Base-by-base conservation (phyloP, 2,113 vertebrate species). In the Boleophthalmus pectinirostris region DNA sequence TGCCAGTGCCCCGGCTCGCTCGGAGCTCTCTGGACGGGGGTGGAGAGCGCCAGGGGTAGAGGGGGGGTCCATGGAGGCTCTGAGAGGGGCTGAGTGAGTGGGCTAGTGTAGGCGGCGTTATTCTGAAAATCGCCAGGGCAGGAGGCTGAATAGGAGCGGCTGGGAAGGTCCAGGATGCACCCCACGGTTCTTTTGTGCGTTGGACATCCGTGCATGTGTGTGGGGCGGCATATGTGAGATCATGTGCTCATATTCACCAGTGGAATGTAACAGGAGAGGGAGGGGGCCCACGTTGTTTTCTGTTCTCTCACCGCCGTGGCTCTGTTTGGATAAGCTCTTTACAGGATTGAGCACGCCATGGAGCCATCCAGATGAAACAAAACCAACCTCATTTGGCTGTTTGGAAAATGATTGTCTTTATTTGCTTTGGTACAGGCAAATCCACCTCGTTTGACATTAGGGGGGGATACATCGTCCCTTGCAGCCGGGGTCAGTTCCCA, bases 191-290 rank as follows among this genome's bases (percentile, higher is more conserved):
- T 87, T 90, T 92, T 91, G 89, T 92, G 87, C 16, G 72, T 78
- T 72, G 80, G 72, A 85, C 86, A 88, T 88, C 83, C 79, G 47
- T 87, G 83, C 74, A 74, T 67, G 78, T 67, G 70, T 65, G 76
- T 15, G 61, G 56, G 65, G 80, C 73, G 85, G 89, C 90, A 92
- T 90, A 90, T 90, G 89, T 90, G 90, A 90, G 89, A 90, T 91
- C 90, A 92, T 92, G 89, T 91, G 89, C 85, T 89, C 87, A 91
- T 90, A 89, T 91, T 92, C 90, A 89, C 89, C 88, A 92, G 85
- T 90, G 91, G 89, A 90, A 92, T 91, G 89, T 87, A 84, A 84
- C 81, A 87, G 72, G 80, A 81, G 74, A 79, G 74, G 70, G 23
- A 61, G 43, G 79, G 77, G 69, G 73, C 69, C 29, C 68, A 67